Evolutionary conservation across 1,140 invertebrate species (phyloP), one percentile per base, ranked within the genome.

Genomic region (Drosophila cardini): DNA sequence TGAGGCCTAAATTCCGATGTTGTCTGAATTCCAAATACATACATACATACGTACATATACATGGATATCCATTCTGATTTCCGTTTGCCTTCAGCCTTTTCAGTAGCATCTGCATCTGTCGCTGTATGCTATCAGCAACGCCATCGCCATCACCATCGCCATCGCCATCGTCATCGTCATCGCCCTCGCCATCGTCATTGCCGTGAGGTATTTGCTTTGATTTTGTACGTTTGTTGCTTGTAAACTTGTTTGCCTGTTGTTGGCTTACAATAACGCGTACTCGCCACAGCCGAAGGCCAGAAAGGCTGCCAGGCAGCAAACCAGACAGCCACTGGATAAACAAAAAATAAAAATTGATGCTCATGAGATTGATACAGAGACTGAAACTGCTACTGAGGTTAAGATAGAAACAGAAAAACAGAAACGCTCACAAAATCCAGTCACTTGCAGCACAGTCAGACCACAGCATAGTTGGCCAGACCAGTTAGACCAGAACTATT

Each of bases 141-240:
- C 48, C 36, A 43, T n/a, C 43, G 13, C 42, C 48, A 11, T 34
- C 16, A 38, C 48, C 18, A 11, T 34, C 21, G 26, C 18, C 16
- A 30, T 6, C 36, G 6, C 4, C 18, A 5, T 46, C 38, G 5
- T 21, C 7, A 18, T 32, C 38, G 10, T 55, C 43, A 38, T 7
- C 43, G 13, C 16, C 48, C 3, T 36, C 10, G 48, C 48, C 18
- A 26, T 34, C 21, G 26, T 34, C 61, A 53, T 13, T 26, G 78
- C 74, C 60, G 38, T 81, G 56, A 74, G 75, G 57, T 78, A 75
- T 78, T 82, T 83, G 80, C 82, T 81, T 81, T 82, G 73, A 81
- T 81, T 69, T 81, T 58, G 45, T 77, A 58, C 62, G 34, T 64
- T 64, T 48, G 15, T n/a, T 10, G 56, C 55, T 64, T 72, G 72